These are phyloP conservation scores for Ennomos erosarius DNA, from an alignment of 2,888 invertebrate species.

Conservation along the genomic window DNA sequence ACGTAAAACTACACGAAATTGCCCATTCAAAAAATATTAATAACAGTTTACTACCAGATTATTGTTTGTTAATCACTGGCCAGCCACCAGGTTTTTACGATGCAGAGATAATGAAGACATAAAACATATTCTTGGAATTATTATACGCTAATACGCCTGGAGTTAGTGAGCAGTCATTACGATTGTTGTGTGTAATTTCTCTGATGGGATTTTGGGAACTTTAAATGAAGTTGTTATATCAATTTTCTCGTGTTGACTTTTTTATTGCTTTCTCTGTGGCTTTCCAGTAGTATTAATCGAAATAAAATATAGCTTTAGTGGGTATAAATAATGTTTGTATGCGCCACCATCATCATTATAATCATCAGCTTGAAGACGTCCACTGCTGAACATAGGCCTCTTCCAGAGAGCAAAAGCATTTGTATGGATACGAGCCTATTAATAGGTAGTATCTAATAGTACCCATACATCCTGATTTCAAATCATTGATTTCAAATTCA, in stretches of 20 bases:
- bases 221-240: constrained; percentile 17
- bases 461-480: too few relatives aligned
- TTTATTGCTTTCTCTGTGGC: too few relatives aligned
- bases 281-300: too few relatives aligned
- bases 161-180: constrained; percentile 19
- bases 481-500: too few relatives aligned
- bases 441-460: too few relatives aligned
- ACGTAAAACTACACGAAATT: constrained; percentile 22
- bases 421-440: too few relatives aligned
- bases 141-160: constrained; percentile 35
- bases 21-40: constrained; percentile 55
- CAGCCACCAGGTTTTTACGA: constrained; percentile 47
- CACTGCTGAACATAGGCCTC: too few relatives aligned
- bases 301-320: too few relatives aligned
- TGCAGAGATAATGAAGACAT: constrained; percentile 64
- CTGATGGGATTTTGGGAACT: constrained; percentile 16
- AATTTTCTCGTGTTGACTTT: constrained; percentile 5
- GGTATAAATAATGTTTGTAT: too few relatives aligned
- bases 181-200: constrained; percentile 13
- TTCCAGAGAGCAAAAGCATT: too few relatives aligned
- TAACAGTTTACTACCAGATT: constrained; percentile 60
- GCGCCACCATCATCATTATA: too few relatives aligned
- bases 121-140: constrained; percentile 55
- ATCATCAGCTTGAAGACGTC: too few relatives aligned
- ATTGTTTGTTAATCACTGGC: constrained; percentile 65